Base-by-base conservation (phyloP, 92 coral and sea anemone species). In the Heteractis magnifica region DNA sequence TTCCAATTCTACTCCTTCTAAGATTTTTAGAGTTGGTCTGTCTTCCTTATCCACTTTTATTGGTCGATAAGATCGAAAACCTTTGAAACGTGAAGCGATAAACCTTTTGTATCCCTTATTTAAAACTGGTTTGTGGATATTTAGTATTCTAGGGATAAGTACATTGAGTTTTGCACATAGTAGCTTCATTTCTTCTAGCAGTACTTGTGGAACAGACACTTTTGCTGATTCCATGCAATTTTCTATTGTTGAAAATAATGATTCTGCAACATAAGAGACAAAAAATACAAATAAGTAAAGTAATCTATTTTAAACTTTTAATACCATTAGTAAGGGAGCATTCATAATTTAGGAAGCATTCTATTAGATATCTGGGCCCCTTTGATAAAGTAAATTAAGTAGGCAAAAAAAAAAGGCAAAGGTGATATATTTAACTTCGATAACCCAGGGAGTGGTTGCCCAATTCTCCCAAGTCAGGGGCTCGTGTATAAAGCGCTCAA, bases 151-250 rank as follows among this genome's bases (percentile, higher is more conserved):
- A 16, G 88, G 88, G 4, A 85, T 71, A 6, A 85, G 62, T 7
- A 85, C 87, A 52, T 84, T 84, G 4, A 84, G 49, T 77, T 34
- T 84, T 51, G 87, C 88, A 85, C 88, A 77, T 11, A 85, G 51
- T 53, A 65, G 9, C 70, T 85, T 85, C 70, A 85, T 11, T 59
- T 71, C 51, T 14, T 78, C 83, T 52, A 85, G 77, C 4, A 85
- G 18, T 16, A 51, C 6, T 1, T 65, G 21, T 8, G 88, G 88
- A 50, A 85, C 88, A 50, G 41, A 77, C n/a, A 85, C 52, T 78
- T 50, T 64, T 49, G 88, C 82, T 0, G 83, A 44, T 7, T 58
- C 72, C 1, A 52, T 60, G 72, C 88, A 85, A 21, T 85, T 51
- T 26, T 85, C 88, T 52, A 85, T 59, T 3, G 76, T 51, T 56